These are phyloP conservation scores for Scaptomyza montana DNA, from an alignment of 1,140 invertebrate species.

Conservation along the genomic window DNA sequence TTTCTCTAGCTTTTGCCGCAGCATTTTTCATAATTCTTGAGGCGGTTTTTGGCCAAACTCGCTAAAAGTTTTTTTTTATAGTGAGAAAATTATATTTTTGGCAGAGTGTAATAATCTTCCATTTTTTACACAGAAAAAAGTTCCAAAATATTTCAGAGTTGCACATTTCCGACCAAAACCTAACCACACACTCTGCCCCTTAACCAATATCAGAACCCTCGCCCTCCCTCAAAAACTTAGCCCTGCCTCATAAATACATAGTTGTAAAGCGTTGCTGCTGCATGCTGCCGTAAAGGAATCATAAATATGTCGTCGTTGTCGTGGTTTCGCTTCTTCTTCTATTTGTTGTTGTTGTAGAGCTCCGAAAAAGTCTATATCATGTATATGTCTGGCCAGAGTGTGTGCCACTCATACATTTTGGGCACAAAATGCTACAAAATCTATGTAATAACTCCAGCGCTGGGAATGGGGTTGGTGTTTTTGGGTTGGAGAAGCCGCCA, in stretches of 20 bases:
- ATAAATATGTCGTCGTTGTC: constrained; percentile 74
- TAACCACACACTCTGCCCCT: neutral
- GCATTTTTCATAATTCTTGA: constrained; percentile 81
- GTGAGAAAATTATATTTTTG: constrained; percentile 73
- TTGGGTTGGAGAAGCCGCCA: constrained; percentile 17
- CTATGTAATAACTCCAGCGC: constrained; percentile 70
- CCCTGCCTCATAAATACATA: constrained; percentile 52
- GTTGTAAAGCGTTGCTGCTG: constrained; percentile 28
- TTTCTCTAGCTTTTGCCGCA: constrained; percentile 56
- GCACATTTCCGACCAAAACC: constrained; percentile 57
- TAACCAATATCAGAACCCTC: neutral
- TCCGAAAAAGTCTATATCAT: constrained; percentile 64
- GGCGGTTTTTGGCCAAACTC: constrained; percentile 59
- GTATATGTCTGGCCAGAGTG: constrained; percentile 38
- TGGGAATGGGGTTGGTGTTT: constrained; percentile 13
- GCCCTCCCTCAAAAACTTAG: constrained; percentile 10
- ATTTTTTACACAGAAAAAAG: constrained; percentile 57
- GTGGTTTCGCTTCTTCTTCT: neutral
- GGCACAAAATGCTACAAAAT: constrained; percentile 80
- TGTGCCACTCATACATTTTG: constrained; percentile 70
- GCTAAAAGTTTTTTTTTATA: constrained; percentile 61
- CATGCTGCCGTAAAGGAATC: constrained; percentile 37
- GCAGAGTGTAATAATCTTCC: constrained; percentile 73
- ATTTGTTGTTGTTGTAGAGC: constrained; percentile 4
- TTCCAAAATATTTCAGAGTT: constrained; percentile 72